Evolutionary conservation across 2,797 vertebrate species (phyloP).

Genomic region (Cheirogaleus major): DNA sequence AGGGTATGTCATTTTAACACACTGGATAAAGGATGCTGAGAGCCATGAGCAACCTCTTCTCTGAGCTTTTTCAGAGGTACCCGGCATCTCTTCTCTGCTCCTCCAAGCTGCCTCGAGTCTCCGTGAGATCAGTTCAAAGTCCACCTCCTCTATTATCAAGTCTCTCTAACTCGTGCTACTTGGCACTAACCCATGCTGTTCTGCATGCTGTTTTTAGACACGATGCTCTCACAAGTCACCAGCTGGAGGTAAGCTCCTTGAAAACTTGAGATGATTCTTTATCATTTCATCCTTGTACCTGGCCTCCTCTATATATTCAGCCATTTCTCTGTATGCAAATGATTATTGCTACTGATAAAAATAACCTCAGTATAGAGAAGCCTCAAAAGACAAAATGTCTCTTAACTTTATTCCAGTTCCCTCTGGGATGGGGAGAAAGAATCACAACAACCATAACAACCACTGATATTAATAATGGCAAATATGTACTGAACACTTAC

Average conservation of each 20-base stretch:
- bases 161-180: background rate
- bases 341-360: background rate
- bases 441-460: background rate
- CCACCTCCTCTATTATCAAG: background rate
- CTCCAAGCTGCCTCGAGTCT: background rate
- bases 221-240: rapidly evolving
- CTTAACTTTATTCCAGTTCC: background rate
- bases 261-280: background rate
- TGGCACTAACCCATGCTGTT: background rate
- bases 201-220: background rate
- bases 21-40: background rate
- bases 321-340: background rate
- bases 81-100: background rate
- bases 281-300: background rate
- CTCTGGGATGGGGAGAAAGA: background rate
- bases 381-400: background rate
- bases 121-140: background rate
- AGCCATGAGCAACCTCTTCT: background rate
- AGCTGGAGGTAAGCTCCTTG: background rate
- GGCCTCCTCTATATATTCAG: background rate
- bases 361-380: background rate
- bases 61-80: background rate
- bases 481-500: background rate
- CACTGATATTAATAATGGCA: background rate
- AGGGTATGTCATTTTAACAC: background rate